A percentile compares a stretch with the other conserved stretches of the same genome.
Conservation (phyloP, 2,888 invertebrate species). For the Hyposoter dolosus region DNA sequence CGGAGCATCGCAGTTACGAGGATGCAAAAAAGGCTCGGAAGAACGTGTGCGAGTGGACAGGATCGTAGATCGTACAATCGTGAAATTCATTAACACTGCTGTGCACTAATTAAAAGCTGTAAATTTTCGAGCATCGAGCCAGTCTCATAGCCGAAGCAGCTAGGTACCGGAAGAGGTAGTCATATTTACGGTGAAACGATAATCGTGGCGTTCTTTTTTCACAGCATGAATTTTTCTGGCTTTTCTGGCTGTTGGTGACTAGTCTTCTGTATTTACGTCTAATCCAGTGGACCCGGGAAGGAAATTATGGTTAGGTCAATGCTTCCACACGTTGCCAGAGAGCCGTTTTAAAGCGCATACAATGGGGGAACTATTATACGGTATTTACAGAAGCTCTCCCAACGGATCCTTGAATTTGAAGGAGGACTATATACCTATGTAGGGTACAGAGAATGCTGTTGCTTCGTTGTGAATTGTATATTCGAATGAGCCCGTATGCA, state of each 20-base stretch:
- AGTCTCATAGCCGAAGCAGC: constrained; percentile 3
- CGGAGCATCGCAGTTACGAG: neutral
- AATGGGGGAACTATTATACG: constrained; percentile 23
- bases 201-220: neutral
- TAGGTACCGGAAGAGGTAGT: constrained; percentile 33
- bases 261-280: neutral
- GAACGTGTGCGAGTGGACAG: neutral
- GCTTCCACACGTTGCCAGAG: constrained; percentile 15
- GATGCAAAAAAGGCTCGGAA: neutral
- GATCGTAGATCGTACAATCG: constrained; percentile 67
- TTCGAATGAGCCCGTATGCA: constrained; percentile 16
- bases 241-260: neutral
- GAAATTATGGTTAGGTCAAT: constrained; percentile 18
- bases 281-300: neutral
- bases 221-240: neutral
- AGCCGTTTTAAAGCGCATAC: constrained; percentile 1
- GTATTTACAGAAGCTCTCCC: constrained; percentile 31
- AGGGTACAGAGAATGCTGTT: constrained; percentile 17
- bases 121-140: constrained; percentile 43
- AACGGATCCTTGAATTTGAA: constrained; percentile 35
- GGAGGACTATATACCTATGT: neutral
- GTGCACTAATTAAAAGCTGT: constrained; percentile 68
- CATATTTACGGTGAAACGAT: neutral
- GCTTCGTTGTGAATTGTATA: constrained; percentile 17
- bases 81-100: constrained; percentile 65